phyloP scores from a whole-genome alignment of 2,888 invertebrate genomes.

The Craniophora ligustri region DNA sequence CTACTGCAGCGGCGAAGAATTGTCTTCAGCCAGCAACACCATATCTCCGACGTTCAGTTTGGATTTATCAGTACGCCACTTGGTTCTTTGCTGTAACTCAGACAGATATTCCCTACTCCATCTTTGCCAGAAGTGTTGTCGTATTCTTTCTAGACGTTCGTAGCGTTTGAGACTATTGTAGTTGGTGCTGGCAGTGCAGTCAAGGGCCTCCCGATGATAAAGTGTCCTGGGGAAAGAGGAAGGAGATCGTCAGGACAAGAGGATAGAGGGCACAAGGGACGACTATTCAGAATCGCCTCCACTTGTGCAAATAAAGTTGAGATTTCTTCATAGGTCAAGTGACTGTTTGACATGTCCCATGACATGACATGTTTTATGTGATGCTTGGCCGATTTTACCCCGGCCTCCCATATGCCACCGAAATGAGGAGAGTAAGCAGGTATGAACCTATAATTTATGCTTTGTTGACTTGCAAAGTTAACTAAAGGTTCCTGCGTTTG shows the following conservation, averaged over 20 bases:
- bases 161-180: not conserved
- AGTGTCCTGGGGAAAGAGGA: not conserved
- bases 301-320: constrained; percentile 11
- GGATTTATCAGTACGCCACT: not conserved
- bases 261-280: constrained; percentile 9
- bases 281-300: constrained; percentile 13
- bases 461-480: constrained; percentile 17
- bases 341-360: not conserved
- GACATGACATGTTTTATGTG: not conserved
- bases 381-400: not conserved
- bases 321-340: constrained; percentile 3
- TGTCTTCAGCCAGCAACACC: not conserved
- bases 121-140: not conserved
- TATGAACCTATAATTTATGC: not conserved
- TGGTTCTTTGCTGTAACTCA: not conserved
- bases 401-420: constrained; percentile 4
- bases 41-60: not conserved
- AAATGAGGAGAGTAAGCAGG: not conserved
- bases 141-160: not conserved
- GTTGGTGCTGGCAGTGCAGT: constrained; percentile 1
- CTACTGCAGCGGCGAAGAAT: not conserved
- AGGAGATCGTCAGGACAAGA: constrained; percentile 6
- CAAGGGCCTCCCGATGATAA: constrained; percentile 3
- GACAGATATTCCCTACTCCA: not conserved
- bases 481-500: not conserved